Base-by-base conservation (phyloP, 2,888 invertebrate genomes). In the Melikaiella ostensackeni region DNA sequence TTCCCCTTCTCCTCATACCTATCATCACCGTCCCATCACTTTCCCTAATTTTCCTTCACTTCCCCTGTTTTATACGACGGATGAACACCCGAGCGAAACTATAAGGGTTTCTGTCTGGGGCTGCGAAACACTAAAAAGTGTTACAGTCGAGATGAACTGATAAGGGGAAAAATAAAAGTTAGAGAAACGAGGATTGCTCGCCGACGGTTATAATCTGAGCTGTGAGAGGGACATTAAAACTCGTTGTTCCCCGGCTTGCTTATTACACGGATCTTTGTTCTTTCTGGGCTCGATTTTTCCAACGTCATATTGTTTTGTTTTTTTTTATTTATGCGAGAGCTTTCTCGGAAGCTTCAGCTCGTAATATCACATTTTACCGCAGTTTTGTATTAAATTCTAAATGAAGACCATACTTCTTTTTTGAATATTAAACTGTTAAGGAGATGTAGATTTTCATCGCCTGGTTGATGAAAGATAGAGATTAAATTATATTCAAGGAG, bases 181-280 rank as follows among this genome's bases (percentile, higher is more conserved):
- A 30, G n/a, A 70, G 8, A 8, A 19, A 19, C 30, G 66, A 46
- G 27, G 46, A 70, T 70, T 50, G 16, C 16, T 66, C 66, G 27
- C 46, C n/a, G 46, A 66, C 42, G 66, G 66, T 30, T 66, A 70
- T 70, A 70, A 70, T 70, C 46, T 70, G 4, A 46, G 42, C 50
- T 70, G 27, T 70, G 27, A 70, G 46, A 50, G 11, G 24, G 46
- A 70, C 70, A 70, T 70, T 70, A 66, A 66, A 70, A 46, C 30
- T 70, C n/a, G n/a, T 46, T 46, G 66, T 50, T 70, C 30, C 30
- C 19, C 27, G 50, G 50, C n/a, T 70, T 70, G n/a, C 70, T 70
- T 6, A 70, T 70, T 70, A 50, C 30, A 46, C 27, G 66, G 70
- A 70, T 50, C 30, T 70, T 70, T 70, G 46, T 70, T 70, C 70